Conservation (phyloP, 2,888 invertebrate species). For the Odontomyia ornata region DNA sequence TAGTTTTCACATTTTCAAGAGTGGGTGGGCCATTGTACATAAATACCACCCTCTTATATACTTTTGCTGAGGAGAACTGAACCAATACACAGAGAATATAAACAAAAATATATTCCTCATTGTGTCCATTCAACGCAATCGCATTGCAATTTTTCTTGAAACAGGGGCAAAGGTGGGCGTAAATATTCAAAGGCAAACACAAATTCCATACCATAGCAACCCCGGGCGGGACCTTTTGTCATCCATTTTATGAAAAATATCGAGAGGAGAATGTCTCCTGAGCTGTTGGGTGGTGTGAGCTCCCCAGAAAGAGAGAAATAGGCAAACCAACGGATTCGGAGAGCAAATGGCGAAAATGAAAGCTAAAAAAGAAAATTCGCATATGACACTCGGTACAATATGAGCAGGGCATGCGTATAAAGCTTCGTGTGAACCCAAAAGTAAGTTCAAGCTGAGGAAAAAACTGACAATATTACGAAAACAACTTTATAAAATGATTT, state of each 20-base stretch:
- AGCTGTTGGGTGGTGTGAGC: background rate
- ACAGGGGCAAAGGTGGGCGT: conserved; percentile 42
- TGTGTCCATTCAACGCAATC: conserved; percentile 7
- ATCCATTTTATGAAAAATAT: conserved; percentile 32
- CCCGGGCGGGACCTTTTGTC: conserved; percentile 41
- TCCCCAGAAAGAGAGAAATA: too few relatives aligned
- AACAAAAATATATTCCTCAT: background rate
- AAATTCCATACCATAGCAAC: conserved; percentile 38
- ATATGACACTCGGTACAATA: background rate
- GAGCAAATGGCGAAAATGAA: background rate
- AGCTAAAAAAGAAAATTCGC: conserved; percentile 11
- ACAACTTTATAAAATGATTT: too few relatives aligned
- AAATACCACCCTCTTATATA: conserved; percentile 6
- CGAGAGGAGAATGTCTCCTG: background rate
- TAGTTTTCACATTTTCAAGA: background rate
- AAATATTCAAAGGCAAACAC: conserved; percentile 22
- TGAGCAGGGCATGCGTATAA: background rate
- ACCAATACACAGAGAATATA: background rate
- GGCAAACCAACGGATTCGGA: background rate
- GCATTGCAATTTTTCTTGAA: conserved; percentile 25
- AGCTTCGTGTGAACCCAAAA: too few relatives aligned
- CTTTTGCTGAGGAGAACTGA: background rate
- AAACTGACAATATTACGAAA: too few relatives aligned
- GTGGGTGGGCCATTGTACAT: background rate
- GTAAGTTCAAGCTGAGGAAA: too few relatives aligned